A percentile compares a stretch with the other conserved stretches of the same genome.
Conservation (phyloP, 1,140 invertebrate species). For the Drosophila littoralis region DNA sequence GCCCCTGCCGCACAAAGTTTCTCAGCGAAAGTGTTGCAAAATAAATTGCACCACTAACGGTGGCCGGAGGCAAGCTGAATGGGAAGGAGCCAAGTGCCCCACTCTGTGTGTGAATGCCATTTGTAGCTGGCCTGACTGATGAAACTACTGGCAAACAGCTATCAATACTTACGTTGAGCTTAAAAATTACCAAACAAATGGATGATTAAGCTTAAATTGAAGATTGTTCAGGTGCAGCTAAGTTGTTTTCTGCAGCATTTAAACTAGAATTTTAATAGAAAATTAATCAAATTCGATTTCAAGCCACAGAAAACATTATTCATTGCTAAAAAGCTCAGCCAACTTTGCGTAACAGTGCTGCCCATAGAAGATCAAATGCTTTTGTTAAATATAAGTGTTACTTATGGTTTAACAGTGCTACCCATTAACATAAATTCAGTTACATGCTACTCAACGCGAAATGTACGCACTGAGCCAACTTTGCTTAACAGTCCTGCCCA, state of each 20-base stretch:
- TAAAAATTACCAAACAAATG: slow-evolving; percentile 31
- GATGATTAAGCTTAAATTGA: slow-evolving; percentile 19
- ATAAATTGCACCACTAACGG: slow-evolving; percentile 69
- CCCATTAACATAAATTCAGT: background rate
- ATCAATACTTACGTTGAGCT: slow-evolving; percentile 29
- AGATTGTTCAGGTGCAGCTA: slow-evolving; percentile 5
- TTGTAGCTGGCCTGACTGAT: slow-evolving; percentile 21
- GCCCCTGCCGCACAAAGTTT: slow-evolving; percentile 63
- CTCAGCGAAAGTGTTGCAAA: slow-evolving; percentile 69
- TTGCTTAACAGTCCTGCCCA: too few relatives aligned
- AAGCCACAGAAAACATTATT: background rate
- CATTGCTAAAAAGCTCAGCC: background rate
- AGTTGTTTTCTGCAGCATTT: background rate
- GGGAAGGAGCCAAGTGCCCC: slow-evolving; percentile 32
- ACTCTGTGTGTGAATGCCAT: background rate
- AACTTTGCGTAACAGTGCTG: slow-evolving; percentile 1
- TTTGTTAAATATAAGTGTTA: too few relatives aligned
- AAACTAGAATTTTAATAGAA: background rate
- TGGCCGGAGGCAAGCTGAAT: slow-evolving; percentile 37
- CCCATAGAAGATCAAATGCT: background rate
- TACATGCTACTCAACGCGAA: too few relatives aligned
- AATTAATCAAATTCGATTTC: background rate
- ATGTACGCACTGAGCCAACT: too few relatives aligned
- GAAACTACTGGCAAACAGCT: slow-evolving; percentile 33
- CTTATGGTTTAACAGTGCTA: background rate